Base-by-base conservation (phyloP, 2,113 vertebrate genomes). In the Solea solea region DNA sequence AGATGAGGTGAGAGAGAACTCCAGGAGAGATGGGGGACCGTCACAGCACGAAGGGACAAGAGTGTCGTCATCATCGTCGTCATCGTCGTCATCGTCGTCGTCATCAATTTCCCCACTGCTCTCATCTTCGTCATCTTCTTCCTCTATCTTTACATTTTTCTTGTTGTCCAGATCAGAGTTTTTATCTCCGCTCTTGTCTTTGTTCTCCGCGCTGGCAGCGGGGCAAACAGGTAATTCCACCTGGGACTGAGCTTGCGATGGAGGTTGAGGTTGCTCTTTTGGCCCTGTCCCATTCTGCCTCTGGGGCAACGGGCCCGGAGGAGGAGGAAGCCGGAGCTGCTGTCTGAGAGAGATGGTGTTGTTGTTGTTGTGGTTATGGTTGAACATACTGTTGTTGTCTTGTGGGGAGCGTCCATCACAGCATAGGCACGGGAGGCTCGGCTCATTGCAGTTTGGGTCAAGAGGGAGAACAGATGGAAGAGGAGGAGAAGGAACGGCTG, bases 391-490 rank as follows among this genome's bases (percentile, higher is more conserved):
- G 86, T 93, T 94, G 83, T 85, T 93, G 4, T 77, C 90, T 72
- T 88, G 93, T 0, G 87, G 88, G 0, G 92, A 69, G 54, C 96
- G 96, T 6, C 93, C 91, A 42, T 94, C 93, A 0, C 97, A 98
- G 25, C 97, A 99, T 0, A 87, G 91, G 72, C 97, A 99, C 2
- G 95, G 95, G 74, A 96, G 78, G 0, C 94, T 95, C 0, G 97
- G 95, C 3, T 92, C 96, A 61, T 98, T 99, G 90, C 96, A 98
- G 77, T 99, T 99, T 28, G 96, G 94, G 16, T 99, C 97, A 57
- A 97, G 93, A 1, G 93, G 81, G 28, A 89, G 86, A 63, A 63
- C 76, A 2, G 71, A 72, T 50, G 87, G 77, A n/a, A 74, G 88
- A 5, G 71, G 74, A 11, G 80, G 74, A 50, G 63, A 63, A 12